Base-by-base conservation (phyloP, 1,140 invertebrate genomes). In the Nephila pilipes region DNA sequence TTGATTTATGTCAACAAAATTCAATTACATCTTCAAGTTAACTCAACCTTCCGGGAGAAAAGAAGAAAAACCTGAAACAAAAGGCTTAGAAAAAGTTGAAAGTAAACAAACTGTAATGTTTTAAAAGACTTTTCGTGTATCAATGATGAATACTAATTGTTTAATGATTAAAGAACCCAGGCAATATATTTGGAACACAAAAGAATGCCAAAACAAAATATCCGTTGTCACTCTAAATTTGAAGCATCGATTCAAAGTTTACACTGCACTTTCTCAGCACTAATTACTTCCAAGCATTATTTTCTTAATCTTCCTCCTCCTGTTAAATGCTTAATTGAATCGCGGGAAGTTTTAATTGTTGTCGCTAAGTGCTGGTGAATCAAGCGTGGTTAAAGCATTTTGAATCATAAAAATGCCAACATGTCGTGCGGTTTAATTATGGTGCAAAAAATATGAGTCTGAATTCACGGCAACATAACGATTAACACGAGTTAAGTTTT, bases 291-390 rank as follows among this genome's bases (percentile, higher is more conserved):
- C 16, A 36, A 75, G 69, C 69, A 75, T 75, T 75, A 75, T 75
- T 75, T 75, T 75, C 69, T 75, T 75, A 75, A 75, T 75, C 69
- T 75, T 75, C 69, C 69, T 36, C 29, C 69, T 32, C 69, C 69
- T 32, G 69, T 75, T 75, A 75, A 75, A 75, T 32, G 69, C 25
- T 75, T 75, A 75, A 75, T 32, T 75, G 29, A 75, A 75, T 75
- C 29, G 25, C 25, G 69, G 69, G 69, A 75, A 75, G 18, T 20
- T 75, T 75, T 75, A 75, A 75, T 75, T 75, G 69, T 75, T 46
- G 32, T 75, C 69, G 25, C 32, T 75, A 75, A 75, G 69, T 75
- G 69, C 69, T 75, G 69, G 29, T 20, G 69, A 75, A 29, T 75
- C 69, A 32, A 75, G 25, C 69, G 32, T 75, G 29, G 69, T 75